These are phyloP conservation scores for Lampris megalopsis DNA, from an alignment of 2,113 vertebrate species.

Conservation along the genomic window DNA sequence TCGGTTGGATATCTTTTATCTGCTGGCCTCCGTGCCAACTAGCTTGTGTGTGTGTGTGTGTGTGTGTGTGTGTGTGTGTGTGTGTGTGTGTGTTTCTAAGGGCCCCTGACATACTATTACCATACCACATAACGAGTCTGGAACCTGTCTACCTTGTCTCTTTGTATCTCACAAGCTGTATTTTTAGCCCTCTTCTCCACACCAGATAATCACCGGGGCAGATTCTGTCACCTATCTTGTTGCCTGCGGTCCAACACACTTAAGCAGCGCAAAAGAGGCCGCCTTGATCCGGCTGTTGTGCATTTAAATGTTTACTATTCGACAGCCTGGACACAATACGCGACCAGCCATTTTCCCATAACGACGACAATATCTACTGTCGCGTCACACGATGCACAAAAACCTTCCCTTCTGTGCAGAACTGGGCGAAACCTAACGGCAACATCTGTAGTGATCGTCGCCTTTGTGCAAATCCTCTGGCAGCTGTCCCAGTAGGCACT, in stretches of 20 bases:
- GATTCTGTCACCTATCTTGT: conserved; percentile 57
- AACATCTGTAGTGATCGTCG: conserved; percentile 64
- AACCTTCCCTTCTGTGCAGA: conserved; percentile 6
- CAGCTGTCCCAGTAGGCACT: conserved; percentile 79
- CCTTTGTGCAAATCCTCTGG: conserved; percentile 54
- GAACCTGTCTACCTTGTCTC: conserved; percentile 72
- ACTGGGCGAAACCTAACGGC: conserved; percentile 34
- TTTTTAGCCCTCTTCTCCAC: conserved; percentile 78
- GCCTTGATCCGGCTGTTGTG: not conserved
- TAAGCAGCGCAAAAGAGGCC: conserved; percentile 11
- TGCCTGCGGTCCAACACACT: conserved; percentile 30
- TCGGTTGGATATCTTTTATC: conserved; percentile 64
- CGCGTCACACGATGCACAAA: not conserved
- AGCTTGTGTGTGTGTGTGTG: not conserved
- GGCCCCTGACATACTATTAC: conserved; percentile 64
- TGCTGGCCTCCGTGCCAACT: conserved; percentile 18
- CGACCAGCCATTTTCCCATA: too few species aligned
- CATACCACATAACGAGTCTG: conserved; percentile 61
- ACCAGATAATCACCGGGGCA: conserved; percentile 67
- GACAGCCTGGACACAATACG: not conserved
- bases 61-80: conserved; percentile 1
- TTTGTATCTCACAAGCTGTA: conserved; percentile 69
- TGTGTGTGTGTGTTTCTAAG: conserved; percentile 24
- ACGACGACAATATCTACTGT: not conserved
- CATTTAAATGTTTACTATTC: conserved; percentile 4